A percentile compares a stretch with the other conserved stretches of the same genome.
Conservation (phyloP, 2,113 vertebrate species). For the Bufo gargarizans region DNA sequence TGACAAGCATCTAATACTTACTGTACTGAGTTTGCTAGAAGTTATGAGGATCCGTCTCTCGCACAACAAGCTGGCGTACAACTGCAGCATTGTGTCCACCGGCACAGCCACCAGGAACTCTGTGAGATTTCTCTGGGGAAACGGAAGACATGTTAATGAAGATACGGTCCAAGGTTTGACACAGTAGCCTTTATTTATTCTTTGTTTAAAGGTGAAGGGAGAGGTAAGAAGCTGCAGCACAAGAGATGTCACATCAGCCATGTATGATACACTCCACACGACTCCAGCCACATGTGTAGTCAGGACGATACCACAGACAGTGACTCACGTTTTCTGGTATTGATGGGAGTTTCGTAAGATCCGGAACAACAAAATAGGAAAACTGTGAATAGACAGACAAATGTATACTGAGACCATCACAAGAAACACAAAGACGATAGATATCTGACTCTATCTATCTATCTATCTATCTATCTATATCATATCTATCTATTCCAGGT, state of each 20-base stretch:
- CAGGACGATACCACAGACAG: background rate
- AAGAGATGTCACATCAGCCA: background rate
- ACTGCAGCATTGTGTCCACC: constrained; percentile 80
- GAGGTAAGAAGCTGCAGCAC: background rate
- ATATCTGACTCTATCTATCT: background rate
- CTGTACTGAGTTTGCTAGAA: constrained; percentile 88
- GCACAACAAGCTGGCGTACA: constrained; percentile 86
- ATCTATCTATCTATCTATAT: constrained; percentile 40
- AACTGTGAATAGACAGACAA: constrained; percentile 67
- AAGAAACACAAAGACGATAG: background rate
- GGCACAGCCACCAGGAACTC: constrained; percentile 88
- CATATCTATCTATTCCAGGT: background rate
- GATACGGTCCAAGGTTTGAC: background rate
- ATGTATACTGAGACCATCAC: background rate
- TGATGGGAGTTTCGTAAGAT: constrained; percentile 79
- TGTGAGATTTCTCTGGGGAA: constrained; percentile 84
- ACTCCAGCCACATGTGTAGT: no score
- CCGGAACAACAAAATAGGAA: constrained; percentile 85
- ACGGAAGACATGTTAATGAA: background rate
- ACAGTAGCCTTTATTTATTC: no score
- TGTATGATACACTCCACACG: background rate
- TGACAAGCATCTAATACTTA: constrained; percentile 63
- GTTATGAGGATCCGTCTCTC: constrained; percentile 86
- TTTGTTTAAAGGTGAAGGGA: no score
- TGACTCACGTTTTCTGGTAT: constrained; percentile 88